Base-by-base conservation (phyloP, 2,113 vertebrate genomes). In the Notothenia rossii region DNA sequence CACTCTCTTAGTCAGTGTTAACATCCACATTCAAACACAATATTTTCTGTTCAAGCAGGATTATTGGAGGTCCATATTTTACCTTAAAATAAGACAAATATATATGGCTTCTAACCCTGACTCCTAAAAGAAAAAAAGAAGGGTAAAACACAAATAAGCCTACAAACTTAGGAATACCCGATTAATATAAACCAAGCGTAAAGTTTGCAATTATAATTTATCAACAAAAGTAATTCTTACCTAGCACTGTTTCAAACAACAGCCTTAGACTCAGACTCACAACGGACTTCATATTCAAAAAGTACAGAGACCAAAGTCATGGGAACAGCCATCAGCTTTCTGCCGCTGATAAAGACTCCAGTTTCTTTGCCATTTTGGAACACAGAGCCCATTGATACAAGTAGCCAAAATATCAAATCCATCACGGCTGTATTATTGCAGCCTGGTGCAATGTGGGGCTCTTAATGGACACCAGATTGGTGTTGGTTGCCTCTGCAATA, bases 221-320 rank as follows among this genome's bases (percentile, higher is more conserved):
- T 20, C 59, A 50, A 25, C 20, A 65, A 15, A 75, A 72, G 18
- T 65, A 18, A 65, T 63, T 72, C 29, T 43, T 46, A 58, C 55
- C 58, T 79, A 25, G 69, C 20, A 48, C 3, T 29, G 29, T 29
- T 29, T 48, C 22, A 64, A 70, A 81, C 72, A 75, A 59, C 43
- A 80, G 56, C 72, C 76, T 58, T 12, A 9, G 74, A 58, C 66
- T 58, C 36, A 63, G 20, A 58, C 22, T 56, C 45, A 72, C 67
- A 70, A 69, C 33, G 59, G 45, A 54, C 70, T 75, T 75, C 43
- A 49, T 79, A 76, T 60, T 69, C 54, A 76, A 79, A 67, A 8
- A 69, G 25, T 72, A 49, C 12, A 18, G 20, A 4, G 29, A 29
- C 29, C 29, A 86, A 81, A 66, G 25, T 18, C 25, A 20, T 66